These are phyloP conservation scores for Nowickia ferox DNA, from an alignment of 2,888 invertebrate genomes.

Conservation along the genomic window DNA sequence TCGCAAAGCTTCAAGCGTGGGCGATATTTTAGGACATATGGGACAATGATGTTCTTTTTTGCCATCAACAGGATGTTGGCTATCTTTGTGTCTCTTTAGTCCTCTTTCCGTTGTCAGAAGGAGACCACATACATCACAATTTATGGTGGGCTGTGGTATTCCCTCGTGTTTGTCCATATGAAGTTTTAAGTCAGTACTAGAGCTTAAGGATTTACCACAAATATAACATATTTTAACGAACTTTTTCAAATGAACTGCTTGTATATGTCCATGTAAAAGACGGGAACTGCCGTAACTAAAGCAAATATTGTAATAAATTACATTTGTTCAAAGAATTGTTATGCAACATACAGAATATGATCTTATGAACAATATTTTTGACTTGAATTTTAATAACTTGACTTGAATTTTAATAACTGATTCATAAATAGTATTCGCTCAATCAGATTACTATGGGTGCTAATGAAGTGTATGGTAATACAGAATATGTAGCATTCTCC, in stretches of 20 bases:
- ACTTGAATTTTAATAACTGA: too few relatives aligned
- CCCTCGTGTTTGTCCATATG: constrained; percentile 80
- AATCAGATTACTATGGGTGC: too few relatives aligned
- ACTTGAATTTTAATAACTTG: too few relatives aligned
- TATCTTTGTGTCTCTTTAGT: constrained; percentile 79
- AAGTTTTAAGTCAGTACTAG: constrained; percentile 78
- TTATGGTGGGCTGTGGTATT: constrained; percentile 78
- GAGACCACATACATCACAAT: constrained; percentile 81
- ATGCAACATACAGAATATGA: too few relatives aligned
- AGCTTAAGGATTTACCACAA: constrained; percentile 80
- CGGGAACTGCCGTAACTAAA: constrained; percentile 45
- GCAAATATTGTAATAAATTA: neutral
- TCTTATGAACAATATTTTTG: too few relatives aligned
- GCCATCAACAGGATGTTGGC: constrained; percentile 78
- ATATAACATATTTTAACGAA: constrained; percentile 57
- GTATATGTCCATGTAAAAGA: constrained; percentile 26
- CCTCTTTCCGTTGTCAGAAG: constrained; percentile 78
- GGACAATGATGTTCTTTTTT: constrained; percentile 78
- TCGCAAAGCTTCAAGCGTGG: constrained; percentile 80
- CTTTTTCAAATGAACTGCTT: constrained; percentile 51
- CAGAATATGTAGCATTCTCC: too few relatives aligned
- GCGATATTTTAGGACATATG: constrained; percentile 80
- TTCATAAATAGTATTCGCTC: too few relatives aligned
- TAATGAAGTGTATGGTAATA: too few relatives aligned
- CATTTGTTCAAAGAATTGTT: too few relatives aligned